Evolutionary conservation across 2,888 invertebrate species (phyloP).

Genomic region (Oxyscelio sp.): DNA sequence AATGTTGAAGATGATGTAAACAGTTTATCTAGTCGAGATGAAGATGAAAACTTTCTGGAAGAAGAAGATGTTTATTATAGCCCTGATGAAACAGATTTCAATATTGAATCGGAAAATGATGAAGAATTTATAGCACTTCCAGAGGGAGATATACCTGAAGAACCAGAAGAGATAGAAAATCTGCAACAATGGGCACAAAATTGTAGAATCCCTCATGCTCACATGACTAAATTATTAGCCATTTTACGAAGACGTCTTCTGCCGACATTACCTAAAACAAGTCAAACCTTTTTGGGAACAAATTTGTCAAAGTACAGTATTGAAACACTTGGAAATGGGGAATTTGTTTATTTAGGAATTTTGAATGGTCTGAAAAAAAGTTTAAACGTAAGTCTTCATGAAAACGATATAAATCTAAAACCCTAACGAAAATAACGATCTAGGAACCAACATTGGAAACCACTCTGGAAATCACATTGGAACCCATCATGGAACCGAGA

Average conservation of each 20-base stretch:
- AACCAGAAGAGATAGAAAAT: neutral
- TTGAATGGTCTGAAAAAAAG: conserved; percentile 52
- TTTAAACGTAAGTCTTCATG: conserved; percentile 58
- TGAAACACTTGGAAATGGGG: conserved; percentile 46
- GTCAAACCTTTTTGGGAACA: conserved; percentile 60
- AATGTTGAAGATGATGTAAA: no score
- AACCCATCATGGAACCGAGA: no score
- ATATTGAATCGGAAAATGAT: neutral
- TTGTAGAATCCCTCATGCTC: neutral
- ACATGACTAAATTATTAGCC: conserved; percentile 36
- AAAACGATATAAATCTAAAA: conserved; percentile 42
- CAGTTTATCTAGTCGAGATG: no score
- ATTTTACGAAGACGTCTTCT: conserved; percentile 57
- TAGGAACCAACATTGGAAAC: no score
- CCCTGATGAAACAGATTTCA: no score
- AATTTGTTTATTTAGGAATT: conserved; percentile 67
- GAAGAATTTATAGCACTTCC: neutral
- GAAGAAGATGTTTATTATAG: no score
- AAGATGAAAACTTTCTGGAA: no score
- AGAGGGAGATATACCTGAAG: neutral
- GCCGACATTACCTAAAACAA: conserved; percentile 56
- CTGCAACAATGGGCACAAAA: conserved; percentile 22
- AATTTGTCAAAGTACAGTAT: conserved; percentile 32
- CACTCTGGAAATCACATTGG: no score
- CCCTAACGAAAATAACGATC: no score